Evolutionary conservation across 2,113 vertebrate genomes (phyloP), one percentile per base, ranked within the genome.

Genomic region (Pao palembangensis): DNA sequence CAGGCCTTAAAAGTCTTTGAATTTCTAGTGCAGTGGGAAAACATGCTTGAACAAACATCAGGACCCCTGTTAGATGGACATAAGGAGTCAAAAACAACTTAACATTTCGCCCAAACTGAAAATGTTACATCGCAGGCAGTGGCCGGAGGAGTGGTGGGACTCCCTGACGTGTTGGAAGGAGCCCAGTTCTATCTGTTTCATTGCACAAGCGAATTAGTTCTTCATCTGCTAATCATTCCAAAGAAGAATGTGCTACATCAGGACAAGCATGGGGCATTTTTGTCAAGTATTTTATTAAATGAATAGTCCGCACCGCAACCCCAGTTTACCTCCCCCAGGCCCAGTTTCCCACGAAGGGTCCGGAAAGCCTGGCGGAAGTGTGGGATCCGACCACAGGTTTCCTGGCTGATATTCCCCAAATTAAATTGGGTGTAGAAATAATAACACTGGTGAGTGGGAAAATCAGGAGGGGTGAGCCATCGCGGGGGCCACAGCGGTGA

Each of bases 391-490:
- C 58, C 65, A 74, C 67, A 71, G 64, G 52, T 75, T 83, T 84
- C 81, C 76, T 79, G 70, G 69, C 64, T 71, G 73, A 79, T 76
- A 79, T 80, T 83, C 76, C 64, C 63, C 23, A 8, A 69, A 76
- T 73, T 49, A 68, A 76, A 71, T 83, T 61, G 76, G 67, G 56
- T 57, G 61, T 52, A 69, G 51, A 62, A 68, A 64, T 55, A 78
- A 83, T 68, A 73, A 73, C 64, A 66, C 46, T 56, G 41, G 50
- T 77, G 70, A 73, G 52, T 65, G 23, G 55, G 64, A 67, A 73
- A 76, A 71, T 21, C 56, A 72, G 50, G 66, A 67, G 54, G 34
- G 61, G 67, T 20, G 42, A 66, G 55, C 46, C n/a, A 57, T 12
- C 52, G 47, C 53, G 52, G 59, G 55, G 68, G 57, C 46, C 38